Conservation (phyloP, 1,140 invertebrate species). For the Aphis craccivora region DNA sequence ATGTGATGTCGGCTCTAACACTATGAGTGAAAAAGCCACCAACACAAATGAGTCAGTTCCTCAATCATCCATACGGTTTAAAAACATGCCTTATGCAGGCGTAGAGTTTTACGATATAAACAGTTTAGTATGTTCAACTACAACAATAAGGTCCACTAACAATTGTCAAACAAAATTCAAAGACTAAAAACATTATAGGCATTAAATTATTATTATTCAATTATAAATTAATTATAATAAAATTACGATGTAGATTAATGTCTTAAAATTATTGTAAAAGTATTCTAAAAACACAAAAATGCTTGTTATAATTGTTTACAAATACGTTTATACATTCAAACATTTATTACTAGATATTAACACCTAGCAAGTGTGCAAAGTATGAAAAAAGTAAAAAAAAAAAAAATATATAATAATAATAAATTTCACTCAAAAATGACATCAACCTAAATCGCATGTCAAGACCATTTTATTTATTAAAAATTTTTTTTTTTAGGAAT, state of each 20-base stretch:
- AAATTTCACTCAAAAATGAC: slow-evolving; percentile 44
- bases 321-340: slow-evolving; percentile 55
- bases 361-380: slow-evolving; percentile 30
- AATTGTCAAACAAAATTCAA: not conserved
- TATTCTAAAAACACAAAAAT: slow-evolving; percentile 52
- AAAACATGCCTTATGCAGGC: not conserved
- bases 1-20: slow-evolving; percentile 16
- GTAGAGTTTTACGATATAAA: not conserved
- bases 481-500: slow-evolving; percentile 45
- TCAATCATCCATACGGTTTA: no score
- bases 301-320: slow-evolving; percentile 45
- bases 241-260: slow-evolving; percentile 48
- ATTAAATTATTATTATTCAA: slow-evolving; percentile 44
- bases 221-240: slow-evolving; percentile 34
- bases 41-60: not conserved
- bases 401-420: slow-evolving; percentile 20
- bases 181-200: slow-evolving; percentile 1
- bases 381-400: slow-evolving; percentile 40
- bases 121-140: not conserved
- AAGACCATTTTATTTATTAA: slow-evolving; percentile 14
- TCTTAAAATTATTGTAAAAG: slow-evolving; percentile 53
- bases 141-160: not conserved
- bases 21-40: slow-evolving; percentile 19
- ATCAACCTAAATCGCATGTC: slow-evolving; percentile 34
- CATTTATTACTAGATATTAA: slow-evolving; percentile 42